Evolutionary conservation across 1,140 invertebrate genomes (phyloP), one percentile per base, ranked within the genome.

Genomic region (Cataglyphis hispanica): DNA sequence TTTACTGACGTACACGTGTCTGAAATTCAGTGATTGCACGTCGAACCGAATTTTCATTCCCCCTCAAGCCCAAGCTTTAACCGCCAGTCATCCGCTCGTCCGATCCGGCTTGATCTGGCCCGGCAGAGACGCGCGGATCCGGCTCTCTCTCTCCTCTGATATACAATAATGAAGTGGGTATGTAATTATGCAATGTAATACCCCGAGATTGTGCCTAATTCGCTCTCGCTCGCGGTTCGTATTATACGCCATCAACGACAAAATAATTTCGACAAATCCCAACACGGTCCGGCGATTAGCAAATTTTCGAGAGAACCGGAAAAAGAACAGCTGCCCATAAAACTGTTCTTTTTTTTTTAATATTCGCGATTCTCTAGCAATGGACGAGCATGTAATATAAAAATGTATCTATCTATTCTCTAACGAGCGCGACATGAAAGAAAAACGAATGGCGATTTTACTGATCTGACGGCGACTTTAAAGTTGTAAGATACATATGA

Each of bases 381-480:
- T 31, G 1, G 22, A 69, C n/a, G 11, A 19, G 0, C 25, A 31
- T 6, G 31, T 34, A 34, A 22, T 6, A 22, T 8, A 67, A 34
- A 11, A 10, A n/a, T 8, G 22, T 56, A 27, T 4, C 16, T 13
- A 7, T 61, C 7, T 25, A n/a, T 58, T 37, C 1, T 34, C 6
- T 72, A 72, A 81, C 37, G 19, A 72, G 8, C 5, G 50, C 16
- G 46, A 25, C 6, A 43, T 50, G 37, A 31, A 16, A 83, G 67
- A 61, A 74, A 66, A 76, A 43, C 80, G 76, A 74, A 83, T 77
- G 76, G 92, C 87, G 91, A 93, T 86, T 93, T 93, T 90, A 90
- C 89, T n/a, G n/a, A 86, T 90, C 86, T 87, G 91, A 92, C 89
- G 86, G 85, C 70, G 91, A 86, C 89, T 92, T 91, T 93, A 93